Percentiles rank a stretch among this genome's conserved stretches.
Conservation (phyloP, 2,797 vertebrate genomes). For the Hapalemur alaotrensis region DNA sequence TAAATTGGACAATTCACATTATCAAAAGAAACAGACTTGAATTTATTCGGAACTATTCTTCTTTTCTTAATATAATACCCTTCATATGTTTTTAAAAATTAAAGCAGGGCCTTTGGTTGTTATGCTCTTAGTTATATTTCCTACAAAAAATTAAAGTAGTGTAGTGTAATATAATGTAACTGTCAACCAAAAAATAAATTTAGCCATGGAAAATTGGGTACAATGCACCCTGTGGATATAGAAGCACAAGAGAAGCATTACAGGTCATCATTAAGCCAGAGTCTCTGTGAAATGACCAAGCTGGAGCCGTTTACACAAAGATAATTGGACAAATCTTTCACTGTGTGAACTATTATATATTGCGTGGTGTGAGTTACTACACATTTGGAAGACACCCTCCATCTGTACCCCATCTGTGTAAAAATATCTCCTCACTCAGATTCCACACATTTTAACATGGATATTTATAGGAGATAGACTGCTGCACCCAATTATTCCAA, state of each 20-base stretch:
- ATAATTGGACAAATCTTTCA: not conserved
- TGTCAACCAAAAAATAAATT: constrained; percentile 2
- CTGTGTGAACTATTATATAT: not conserved
- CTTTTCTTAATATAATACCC: constrained; percentile 46
- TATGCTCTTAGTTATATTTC: not conserved
- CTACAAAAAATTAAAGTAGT: not conserved
- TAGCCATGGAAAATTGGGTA: not conserved
- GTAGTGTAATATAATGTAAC: not conserved
- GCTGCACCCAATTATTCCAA: not conserved
- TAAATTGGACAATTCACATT: constrained; percentile 69
- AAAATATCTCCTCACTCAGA: not conserved
- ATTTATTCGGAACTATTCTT: constrained; percentile 68
- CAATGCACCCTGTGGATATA: not conserved
- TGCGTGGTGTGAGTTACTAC: not conserved
- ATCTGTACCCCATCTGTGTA: not conserved
- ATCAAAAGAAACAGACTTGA: constrained; percentile 38
- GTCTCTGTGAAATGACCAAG: not conserved
- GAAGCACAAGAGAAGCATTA: not conserved
- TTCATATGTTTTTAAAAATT: not conserved
- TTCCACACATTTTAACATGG: not conserved
- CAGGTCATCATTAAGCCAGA: not conserved
- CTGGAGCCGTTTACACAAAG: not conserved
- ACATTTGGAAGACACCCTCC: not conserved
- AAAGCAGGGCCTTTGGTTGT: not conserved
- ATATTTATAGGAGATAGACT: not conserved